A percentile compares a stretch with the other conserved stretches of the same genome.
Evolutionary conservation across 2,797 vertebrate species (phyloP).

Genomic region (Kryptopterus vitreolus): DNA sequence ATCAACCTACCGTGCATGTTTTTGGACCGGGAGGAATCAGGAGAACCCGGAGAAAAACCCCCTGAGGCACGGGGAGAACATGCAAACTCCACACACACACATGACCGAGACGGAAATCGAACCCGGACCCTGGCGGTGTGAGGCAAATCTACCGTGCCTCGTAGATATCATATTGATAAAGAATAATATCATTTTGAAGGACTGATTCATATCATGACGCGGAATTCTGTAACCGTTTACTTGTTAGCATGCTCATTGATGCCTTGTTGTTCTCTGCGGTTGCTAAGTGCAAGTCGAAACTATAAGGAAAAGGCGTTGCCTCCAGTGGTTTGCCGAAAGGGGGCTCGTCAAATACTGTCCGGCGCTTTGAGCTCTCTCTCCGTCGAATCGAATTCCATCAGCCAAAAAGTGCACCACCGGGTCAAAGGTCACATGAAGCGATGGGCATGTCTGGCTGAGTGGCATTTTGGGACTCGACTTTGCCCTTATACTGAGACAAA

Average conservation of each 20-base stretch:
- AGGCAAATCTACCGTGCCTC: no score
- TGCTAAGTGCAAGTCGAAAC: conserved; percentile 25
- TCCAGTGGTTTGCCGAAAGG: conserved; percentile 34
- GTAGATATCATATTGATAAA: not conserved
- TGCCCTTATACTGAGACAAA: conserved; percentile 49
- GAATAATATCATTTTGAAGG: not conserved
- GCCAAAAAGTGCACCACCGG: conserved; percentile 35
- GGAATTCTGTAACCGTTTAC: not conserved
- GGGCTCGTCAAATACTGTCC: conserved; percentile 40
- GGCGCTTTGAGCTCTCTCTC: conserved; percentile 30
- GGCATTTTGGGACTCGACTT: conserved; percentile 53
- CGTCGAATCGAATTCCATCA: conserved; percentile 42
- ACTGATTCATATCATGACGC: not conserved
- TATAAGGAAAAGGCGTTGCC: conserved; percentile 15
- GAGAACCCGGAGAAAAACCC: no score
- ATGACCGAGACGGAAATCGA: no score
- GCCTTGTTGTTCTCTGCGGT: conserved; percentile 11
- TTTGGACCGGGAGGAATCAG: no score
- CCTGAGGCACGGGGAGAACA: no score
- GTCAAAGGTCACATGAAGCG: conserved; percentile 43
- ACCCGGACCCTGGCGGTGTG: no score
- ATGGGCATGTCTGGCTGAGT: conserved; percentile 45
- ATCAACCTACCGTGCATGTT: no score
- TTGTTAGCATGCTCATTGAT: not conserved
- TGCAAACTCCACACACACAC: no score